Evolutionary conservation across 2,888 invertebrate genomes (phyloP), one percentile per base, ranked within the genome.

Genomic region (Digitonthophagus gazella): DNA sequence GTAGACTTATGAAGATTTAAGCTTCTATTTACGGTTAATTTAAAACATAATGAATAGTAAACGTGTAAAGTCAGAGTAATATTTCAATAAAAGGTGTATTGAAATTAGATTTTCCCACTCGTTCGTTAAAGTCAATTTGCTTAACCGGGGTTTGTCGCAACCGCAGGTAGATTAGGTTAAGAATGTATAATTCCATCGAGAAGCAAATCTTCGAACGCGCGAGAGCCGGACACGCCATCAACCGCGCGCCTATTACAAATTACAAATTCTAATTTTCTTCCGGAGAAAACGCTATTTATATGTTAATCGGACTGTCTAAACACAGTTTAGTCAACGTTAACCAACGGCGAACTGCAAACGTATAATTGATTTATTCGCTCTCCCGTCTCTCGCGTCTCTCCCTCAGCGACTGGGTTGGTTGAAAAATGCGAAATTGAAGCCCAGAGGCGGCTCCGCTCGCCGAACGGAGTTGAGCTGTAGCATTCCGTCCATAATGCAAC

Each of bases 401-500:
- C 11, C 28, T 44, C 28, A 44, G 11, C 28, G 11, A 44, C 28
- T 44, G 28, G 6, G 28, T 44, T 3, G 28, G 28, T 44, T 44
- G 28, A 44, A 44, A 44, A 44, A 44, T 44, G 28, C 28, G 28
- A 44, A 44, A 44, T 44, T 44, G 61, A 61, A 61, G 14, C 61
- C 20, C 20, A n/a, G 61, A 18, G 20, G 20, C 20, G 61, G 16
- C 61, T n/a, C n/a, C n/a, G 11, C 28, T 8, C 28, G 11, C 28
- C 28, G 28, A 44, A 44, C 28, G 28, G 28, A 44, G 28, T 44
- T 44, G 28, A 44, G 28, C 28, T 44, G 28, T 44, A 44, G 28
- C 28, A 44, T 44, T 44, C 28, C 28, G 28, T 44, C 28, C 70
- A 70, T 70, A 70, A 70, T 67, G 67, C 67, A 64, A 65, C 67